Conservation (phyloP, 2,797 vertebrate species). For the Coregonus ussuriensis region DNA sequence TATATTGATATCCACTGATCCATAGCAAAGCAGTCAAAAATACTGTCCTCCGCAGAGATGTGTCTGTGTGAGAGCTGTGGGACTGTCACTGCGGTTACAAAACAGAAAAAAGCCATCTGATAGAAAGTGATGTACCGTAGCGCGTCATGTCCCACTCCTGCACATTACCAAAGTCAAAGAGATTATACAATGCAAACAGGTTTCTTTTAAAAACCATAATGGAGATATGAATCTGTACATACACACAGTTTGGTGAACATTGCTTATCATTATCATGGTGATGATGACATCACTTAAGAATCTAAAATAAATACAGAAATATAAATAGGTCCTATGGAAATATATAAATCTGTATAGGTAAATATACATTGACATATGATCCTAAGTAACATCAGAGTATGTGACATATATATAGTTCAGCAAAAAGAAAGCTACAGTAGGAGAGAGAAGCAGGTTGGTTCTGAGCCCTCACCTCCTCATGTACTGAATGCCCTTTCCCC, state of each 20-base stretch:
- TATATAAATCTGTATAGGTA: conserved; percentile 67
- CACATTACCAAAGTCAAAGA: conserved; percentile 46
- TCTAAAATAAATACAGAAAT: conserved; percentile 74
- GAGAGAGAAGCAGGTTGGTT: conserved; percentile 38
- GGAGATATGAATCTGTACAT: conserved; percentile 63
- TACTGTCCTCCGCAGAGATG: conserved; percentile 52
- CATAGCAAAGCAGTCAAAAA: conserved; percentile 70
- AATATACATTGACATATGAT: conserved; percentile 61
- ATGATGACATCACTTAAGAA: conserved; percentile 60
- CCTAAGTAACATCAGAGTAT: conserved; percentile 59
- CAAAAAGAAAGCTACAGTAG: conserved; percentile 47
- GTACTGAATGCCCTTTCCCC: conserved; percentile 23
- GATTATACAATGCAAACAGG: conserved; percentile 61
- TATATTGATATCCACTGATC: conserved; percentile 68
- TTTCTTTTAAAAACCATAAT: conserved; percentile 39
- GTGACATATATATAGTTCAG: conserved; percentile 58
- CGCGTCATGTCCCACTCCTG: conserved; percentile 51
- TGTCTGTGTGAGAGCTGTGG: conserved; percentile 58
- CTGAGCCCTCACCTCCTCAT: conserved; percentile 48
- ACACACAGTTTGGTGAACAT: conserved; percentile 66
- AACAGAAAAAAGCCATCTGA: conserved; percentile 53
- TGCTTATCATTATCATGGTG: conserved; percentile 63
- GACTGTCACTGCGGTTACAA: conserved; percentile 55
- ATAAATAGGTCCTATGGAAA: conserved; percentile 74
- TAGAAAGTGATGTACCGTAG: conserved; percentile 60